Conservation (phyloP, 2,113 vertebrate genomes). For the Morone chrysops region DNA sequence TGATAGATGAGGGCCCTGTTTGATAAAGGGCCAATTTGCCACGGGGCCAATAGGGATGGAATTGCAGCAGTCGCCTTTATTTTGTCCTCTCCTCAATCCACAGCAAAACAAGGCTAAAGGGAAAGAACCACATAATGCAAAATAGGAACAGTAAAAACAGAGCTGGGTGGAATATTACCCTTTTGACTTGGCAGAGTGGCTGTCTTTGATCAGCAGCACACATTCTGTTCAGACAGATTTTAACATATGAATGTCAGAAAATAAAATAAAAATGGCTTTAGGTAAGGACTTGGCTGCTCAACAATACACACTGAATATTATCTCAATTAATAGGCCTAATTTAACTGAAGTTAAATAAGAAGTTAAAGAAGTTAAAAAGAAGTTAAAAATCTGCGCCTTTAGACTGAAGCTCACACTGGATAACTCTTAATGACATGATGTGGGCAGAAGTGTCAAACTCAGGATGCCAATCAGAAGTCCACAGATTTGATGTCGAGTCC, state of each 20-base stretch:
- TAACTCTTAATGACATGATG: slow-evolving; percentile 25
- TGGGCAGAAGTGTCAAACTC: slow-evolving; percentile 14
- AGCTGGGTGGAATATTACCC: slow-evolving; percentile 13
- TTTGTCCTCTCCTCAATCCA: slow-evolving; percentile 78
- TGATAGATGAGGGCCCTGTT: slow-evolving; percentile 83
- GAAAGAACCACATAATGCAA: slow-evolving; percentile 49
- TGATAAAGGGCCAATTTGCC: slow-evolving; percentile 87
- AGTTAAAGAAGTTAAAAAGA: too few relatives aligned
- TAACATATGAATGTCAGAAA: slow-evolving; percentile 7
- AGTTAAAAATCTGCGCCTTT: neutral
- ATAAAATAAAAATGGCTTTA: slow-evolving; percentile 13
- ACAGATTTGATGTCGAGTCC: neutral
- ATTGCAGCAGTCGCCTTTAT: slow-evolving; percentile 83
- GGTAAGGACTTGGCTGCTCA: neutral
- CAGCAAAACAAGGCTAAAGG: slow-evolving; percentile 60
- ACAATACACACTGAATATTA: slow-evolving; percentile 35
- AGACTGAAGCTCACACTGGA: slow-evolving; percentile 8
- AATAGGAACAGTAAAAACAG: slow-evolving; percentile 50
- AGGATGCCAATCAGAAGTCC: slow-evolving; percentile 15
- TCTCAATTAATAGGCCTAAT: slow-evolving; percentile 30
- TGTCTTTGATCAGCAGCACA: slow-evolving; percentile 38
- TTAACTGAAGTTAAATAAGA: slow-evolving; percentile 33
- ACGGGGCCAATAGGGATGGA: slow-evolving; percentile 80
- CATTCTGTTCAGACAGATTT: slow-evolving; percentile 31
- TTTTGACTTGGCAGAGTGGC: slow-evolving; percentile 35